Evolutionary conservation across 2,797 vertebrate species (phyloP).

Genomic region (Gambusia yucatana): DNA sequence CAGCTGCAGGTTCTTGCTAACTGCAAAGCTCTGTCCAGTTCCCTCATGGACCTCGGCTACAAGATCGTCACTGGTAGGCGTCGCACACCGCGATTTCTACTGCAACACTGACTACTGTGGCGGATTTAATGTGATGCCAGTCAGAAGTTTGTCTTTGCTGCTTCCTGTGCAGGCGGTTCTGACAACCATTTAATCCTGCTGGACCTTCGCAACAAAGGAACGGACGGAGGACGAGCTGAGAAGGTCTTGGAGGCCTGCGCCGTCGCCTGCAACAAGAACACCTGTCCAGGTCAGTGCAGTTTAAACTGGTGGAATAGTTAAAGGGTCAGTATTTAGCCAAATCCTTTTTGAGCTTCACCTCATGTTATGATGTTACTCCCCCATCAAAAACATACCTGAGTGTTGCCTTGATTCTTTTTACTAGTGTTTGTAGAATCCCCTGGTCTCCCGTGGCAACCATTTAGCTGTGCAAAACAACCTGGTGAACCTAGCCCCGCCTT

Average conservation of each 20-base stretch:
- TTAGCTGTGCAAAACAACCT: too few species aligned
- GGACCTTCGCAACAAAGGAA: constrained; percentile 90
- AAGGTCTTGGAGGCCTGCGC: constrained; percentile 94
- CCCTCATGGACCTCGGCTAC: constrained; percentile 86
- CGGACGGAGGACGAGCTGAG: constrained; percentile 91
- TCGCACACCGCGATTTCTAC: neutral
- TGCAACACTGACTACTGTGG: neutral
- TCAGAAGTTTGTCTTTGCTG: neutral
- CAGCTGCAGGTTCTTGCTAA: constrained; percentile 92
- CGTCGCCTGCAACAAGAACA: constrained; percentile 98
- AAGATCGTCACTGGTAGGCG: constrained; percentile 90
- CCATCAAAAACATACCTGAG: too few species aligned
- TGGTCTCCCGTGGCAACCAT: too few species aligned
- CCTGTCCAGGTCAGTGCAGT: constrained; percentile 87
- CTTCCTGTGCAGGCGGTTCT: constrained; percentile 85
- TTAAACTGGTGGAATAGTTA: neutral
- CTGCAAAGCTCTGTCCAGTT: constrained; percentile 82
- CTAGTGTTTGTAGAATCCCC: too few species aligned
- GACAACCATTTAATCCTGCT: constrained; percentile 96
- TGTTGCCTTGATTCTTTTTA: too few species aligned
- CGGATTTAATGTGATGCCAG: neutral
- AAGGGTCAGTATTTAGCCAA: neutral
- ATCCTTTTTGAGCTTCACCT: too few species aligned
- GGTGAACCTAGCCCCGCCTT: too few species aligned
- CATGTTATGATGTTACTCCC: too few species aligned